These are phyloP conservation scores for Cosmia trapezina DNA, from an alignment of 2,888 invertebrate species.

Conservation along the genomic window DNA sequence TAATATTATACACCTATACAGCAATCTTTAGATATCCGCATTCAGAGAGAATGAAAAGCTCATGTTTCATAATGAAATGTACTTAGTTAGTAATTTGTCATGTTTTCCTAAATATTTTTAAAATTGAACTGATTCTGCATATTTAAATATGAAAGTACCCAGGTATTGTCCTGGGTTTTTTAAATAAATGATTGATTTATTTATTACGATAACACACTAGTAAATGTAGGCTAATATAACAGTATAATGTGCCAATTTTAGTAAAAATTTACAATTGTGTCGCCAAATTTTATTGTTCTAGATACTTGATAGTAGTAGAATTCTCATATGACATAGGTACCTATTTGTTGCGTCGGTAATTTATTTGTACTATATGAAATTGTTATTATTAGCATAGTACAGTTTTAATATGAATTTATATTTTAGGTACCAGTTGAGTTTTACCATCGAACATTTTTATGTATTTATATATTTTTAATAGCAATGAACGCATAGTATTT, in stretches of 20 bases:
- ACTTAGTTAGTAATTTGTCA: conserved; percentile 76
- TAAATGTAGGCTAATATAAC: conserved; percentile 74
- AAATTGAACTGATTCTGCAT: conserved; percentile 71
- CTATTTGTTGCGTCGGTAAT: conserved; percentile 74
- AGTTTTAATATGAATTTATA: conserved; percentile 75
- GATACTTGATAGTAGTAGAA: conserved; percentile 68
- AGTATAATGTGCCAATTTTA: conserved; percentile 83
- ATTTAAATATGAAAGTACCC: conserved; percentile 61
- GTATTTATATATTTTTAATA: conserved; percentile 71
- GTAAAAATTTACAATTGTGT: conserved; percentile 74
- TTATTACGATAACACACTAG: conserved; percentile 65
- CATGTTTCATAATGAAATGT: conserved; percentile 81
- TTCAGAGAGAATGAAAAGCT: conserved; percentile 75
- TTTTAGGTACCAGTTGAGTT: conserved; percentile 82
- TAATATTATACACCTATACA: conserved; percentile 74
- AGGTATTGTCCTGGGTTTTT: conserved; percentile 61
- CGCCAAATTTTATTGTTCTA: conserved; percentile 72
- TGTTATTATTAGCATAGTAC: conserved; percentile 73
- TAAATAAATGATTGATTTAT: conserved; percentile 63
- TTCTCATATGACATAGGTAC: conserved; percentile 67
- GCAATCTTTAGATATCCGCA: conserved; percentile 65
- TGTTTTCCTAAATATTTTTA: conserved; percentile 66
- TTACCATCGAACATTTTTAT: conserved; percentile 74
- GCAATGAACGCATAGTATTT: conserved; percentile 74
- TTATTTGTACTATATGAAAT: conserved; percentile 75